phyloP scores from a whole-genome alignment of 2,113 vertebrate genomes.

The Gavialis gangeticus region DNA sequence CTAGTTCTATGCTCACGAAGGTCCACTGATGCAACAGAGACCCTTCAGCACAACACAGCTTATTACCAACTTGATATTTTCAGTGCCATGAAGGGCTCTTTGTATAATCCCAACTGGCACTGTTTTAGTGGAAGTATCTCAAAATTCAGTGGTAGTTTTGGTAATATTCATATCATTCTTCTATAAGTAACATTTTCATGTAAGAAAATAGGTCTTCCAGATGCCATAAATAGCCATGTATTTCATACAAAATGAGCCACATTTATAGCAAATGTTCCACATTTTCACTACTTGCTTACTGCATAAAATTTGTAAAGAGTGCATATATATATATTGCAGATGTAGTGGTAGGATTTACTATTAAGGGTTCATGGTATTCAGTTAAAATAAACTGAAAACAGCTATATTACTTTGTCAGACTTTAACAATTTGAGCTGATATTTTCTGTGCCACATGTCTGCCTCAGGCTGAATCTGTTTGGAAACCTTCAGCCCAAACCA shows the following conservation, averaged over 20 bases:
- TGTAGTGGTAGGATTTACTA: too few relatives aligned
- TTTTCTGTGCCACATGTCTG: too few relatives aligned
- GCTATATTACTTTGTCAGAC: too few relatives aligned
- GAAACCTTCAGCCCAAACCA: too few relatives aligned
- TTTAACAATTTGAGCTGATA: too few relatives aligned
- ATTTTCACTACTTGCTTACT: background rate
- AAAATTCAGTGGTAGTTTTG: background rate
- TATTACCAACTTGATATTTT: background rate
- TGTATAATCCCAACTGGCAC: background rate
- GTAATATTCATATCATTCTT: too few relatives aligned
- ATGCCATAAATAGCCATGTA: conserved; percentile 7
- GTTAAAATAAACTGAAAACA: too few relatives aligned
- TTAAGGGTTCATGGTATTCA: too few relatives aligned
- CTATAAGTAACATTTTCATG: background rate
- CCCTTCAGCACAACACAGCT: background rate
- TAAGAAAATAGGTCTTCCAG: conserved; percentile 17
- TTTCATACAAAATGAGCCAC: background rate
- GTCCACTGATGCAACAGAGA: background rate
- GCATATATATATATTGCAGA: too few relatives aligned
- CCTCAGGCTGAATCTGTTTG: too few relatives aligned
- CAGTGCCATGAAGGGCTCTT: background rate
- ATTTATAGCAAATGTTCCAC: background rate
- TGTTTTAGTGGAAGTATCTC: background rate
- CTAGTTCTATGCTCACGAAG: background rate
- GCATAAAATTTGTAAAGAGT: too few relatives aligned